Evolutionary conservation across 2,888 invertebrate genomes (phyloP).

Genomic region (Calameuta idolon): DNA sequence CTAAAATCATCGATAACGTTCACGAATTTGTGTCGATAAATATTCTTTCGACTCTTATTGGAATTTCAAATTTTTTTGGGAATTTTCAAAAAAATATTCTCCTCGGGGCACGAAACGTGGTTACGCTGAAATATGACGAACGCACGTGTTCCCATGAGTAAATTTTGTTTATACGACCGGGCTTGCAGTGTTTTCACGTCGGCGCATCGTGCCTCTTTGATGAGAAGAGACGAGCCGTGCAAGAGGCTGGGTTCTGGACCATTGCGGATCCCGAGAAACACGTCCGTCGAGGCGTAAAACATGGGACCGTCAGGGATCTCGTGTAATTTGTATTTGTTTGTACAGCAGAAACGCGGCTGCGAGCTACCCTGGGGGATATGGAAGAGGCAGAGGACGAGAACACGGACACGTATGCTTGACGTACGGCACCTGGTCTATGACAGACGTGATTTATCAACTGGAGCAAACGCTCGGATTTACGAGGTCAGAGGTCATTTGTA

Average conservation of each 20-base stretch:
- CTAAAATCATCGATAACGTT: neutral
- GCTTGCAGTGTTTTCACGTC: constrained; percentile 16
- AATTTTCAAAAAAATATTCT: neutral
- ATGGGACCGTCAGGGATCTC: constrained; percentile 36
- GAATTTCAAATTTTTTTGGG: no score
- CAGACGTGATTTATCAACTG: constrained; percentile 52
- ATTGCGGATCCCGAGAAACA: constrained; percentile 48
- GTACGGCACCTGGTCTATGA: constrained; percentile 49
- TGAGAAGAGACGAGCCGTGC: constrained; percentile 50
- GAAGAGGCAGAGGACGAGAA: neutral
- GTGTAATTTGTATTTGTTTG: constrained; percentile 49
- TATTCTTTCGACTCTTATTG: no score
- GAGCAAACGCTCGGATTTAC: neutral
- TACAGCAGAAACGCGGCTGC: constrained; percentile 12
- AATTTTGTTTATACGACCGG: constrained; percentile 46
- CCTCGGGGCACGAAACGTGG: neutral
- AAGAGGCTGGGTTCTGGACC: constrained; percentile 35
- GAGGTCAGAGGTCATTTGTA: constrained; percentile 6
- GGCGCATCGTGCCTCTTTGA: constrained; percentile 51
- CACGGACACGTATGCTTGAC: constrained; percentile 38
- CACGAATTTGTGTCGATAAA: neutral
- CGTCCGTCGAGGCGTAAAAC: constrained; percentile 47
- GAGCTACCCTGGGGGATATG: neutral
- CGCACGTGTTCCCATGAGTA: constrained; percentile 43
- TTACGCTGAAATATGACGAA: constrained; percentile 40